Base-by-base conservation (phyloP, 2,113 vertebrate species). In the Mus spicilegus region DNA sequence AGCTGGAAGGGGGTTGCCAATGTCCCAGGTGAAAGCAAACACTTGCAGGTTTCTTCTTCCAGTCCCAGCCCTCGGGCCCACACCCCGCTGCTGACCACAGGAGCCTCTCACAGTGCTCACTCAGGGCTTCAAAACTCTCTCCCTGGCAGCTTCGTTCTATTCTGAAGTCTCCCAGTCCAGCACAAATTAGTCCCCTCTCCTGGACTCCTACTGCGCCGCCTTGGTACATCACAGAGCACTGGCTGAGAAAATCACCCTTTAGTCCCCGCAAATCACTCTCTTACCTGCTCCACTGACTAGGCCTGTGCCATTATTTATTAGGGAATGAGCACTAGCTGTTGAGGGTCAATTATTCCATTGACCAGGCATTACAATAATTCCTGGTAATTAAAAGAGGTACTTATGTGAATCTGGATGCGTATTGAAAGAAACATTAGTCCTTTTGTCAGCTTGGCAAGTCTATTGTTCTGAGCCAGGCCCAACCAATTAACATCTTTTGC, bases 401-500 rank as follows among this genome's bases (percentile, higher is more conserved):
- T 99, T 98, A 97, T 67, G 98, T 98, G 98, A 98, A 98, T 98
- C 98, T 98, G 98, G 98, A 98, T 96, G 98, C 97, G 97, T 94
- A 98, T 54, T 99, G 98, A 98, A 99, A 98, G 98, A 98, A 98
- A 99, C 99, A 98, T 99, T 99, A 98, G 98, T 98, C 93, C 98
- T 98, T 99, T 99, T 99, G 98, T 99, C 98, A 94, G 97, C 96
- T 97, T 98, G 98, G 98, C 98, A 98, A 98, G 97, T 94, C 97
- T 97, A 98, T 98, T 98, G 98, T 98, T 98, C 97, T 77, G 93
- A 98, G 98, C 95, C 97, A 98, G 0, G 98, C 98, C 98, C 98
- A 98, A 98, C 98, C 99, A 99, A 99, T 99, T 99, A 99, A 98
- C 98, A 98, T 98, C 98, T 98, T 98, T 98, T 98, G 97, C 98